These are phyloP conservation scores for Formicarius rufipectus DNA, from an alignment of 2,113 vertebrate genomes.

Conservation along the genomic window DNA sequence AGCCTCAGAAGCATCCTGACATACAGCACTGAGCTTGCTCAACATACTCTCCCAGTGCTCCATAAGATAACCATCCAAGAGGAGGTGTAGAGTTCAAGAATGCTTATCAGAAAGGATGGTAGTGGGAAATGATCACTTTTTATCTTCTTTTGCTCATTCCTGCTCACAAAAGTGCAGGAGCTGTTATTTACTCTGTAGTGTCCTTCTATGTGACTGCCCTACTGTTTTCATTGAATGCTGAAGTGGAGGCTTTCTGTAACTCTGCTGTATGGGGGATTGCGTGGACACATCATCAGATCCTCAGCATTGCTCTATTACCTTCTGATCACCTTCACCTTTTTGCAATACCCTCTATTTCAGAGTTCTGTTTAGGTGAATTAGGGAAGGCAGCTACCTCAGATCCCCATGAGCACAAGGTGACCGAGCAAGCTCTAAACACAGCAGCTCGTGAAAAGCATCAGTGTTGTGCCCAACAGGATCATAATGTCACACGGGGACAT, in stretches of 20 bases:
- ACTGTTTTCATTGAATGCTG: neutral
- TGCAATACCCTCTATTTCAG: neutral
- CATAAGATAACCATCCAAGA: neutral
- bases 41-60: neutral
- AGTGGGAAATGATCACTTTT: neutral
- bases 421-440: neutral
- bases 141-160: neutral
- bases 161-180: neutral
- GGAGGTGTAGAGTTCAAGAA: neutral
- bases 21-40: neutral
- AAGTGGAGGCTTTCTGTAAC: neutral
- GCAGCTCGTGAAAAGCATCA: neutral
- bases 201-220: neutral
- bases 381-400: neutral
- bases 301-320: neutral
- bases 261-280: neutral
- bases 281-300: neutral
- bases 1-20: neutral
- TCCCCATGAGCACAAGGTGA: rapidly evolving
- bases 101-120: neutral
- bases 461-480: neutral
- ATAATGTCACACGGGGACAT: neutral
- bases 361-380: neutral
- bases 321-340: neutral
- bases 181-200: neutral